Base-by-base conservation (phyloP, 1,140 invertebrate genomes). In the Melitaea cinxia region DNA sequence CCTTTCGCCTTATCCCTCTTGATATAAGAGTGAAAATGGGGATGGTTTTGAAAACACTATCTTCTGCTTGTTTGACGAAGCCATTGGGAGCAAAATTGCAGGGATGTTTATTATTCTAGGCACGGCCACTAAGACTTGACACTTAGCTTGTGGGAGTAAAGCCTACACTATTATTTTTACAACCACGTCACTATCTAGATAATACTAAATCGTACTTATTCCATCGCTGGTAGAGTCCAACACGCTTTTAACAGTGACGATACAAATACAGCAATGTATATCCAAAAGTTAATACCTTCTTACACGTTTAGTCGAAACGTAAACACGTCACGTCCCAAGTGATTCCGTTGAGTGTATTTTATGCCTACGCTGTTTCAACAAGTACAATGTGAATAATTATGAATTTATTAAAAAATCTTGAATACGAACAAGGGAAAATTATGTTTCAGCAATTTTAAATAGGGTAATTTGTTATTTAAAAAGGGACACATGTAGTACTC, bases 111-210 rank as follows among this genome's bases (percentile, higher is more conserved):
- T 64, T 75, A 75, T 75, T 75, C 73, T 56, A 57, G 68, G 47
- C 73, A 75, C 70, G 73, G 50, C 15, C 15, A 35, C 21, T 69
- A 64, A 70, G 61, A 72, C 70, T 72, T 68, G 58, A 73, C 70
- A 75, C 73, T 75, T 68, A 70, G 61, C 70, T 65, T 72, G 61
- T 65, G 70, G 70, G 53, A 59, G 66, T 33, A 66, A 69, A 69
- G 69, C 68, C 70, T 67, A 65, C 56, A 69, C 56, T 67, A 65
- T 66, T 57, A 50, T 60, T 21, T 66, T 65, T 56, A 62, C 55
- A 49, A 15, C 12, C 50, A 17, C 17, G 39, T 55, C 45, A 45
- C 12, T 50, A 12, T 52, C 14, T 50, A 23, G 6, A 54, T 5
- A 59, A 47, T 45, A 19, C 28, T 19, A 10, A 26, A 9, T 14